phyloP scores from a whole-genome alignment of 2,888 invertebrate genomes.

The Scelioninae gen. 2 region DNA sequence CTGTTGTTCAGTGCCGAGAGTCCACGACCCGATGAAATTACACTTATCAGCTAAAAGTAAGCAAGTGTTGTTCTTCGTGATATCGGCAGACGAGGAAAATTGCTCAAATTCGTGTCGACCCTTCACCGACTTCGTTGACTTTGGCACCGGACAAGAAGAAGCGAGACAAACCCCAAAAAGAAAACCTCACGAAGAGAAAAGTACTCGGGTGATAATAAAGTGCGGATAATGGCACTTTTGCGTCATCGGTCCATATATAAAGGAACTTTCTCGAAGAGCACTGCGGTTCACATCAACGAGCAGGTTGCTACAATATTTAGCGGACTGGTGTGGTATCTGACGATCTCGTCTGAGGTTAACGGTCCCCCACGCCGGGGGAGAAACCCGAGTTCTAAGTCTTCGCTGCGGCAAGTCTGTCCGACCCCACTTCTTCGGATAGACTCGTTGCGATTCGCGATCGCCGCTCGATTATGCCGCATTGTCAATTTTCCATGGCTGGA shows the following conservation, averaged over 20 bases:
- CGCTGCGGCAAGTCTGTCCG: constrained; percentile 23
- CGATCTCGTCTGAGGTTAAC: constrained; percentile 60
- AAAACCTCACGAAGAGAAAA: constrained; percentile 2
- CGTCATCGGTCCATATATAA: constrained; percentile 41
- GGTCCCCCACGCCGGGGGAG: constrained; percentile 51
- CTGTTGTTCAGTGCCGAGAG: too few species aligned
- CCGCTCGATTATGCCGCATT: constrained; percentile 42
- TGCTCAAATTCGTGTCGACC: too few species aligned
- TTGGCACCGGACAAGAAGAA: too few species aligned
- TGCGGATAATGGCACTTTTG: constrained; percentile 29
- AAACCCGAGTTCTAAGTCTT: constrained; percentile 51
- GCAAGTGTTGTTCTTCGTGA: too few species aligned
- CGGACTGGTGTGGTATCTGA: constrained; percentile 54
- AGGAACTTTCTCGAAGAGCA: constrained; percentile 33
- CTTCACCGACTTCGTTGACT: too few species aligned
- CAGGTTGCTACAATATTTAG: constrained; percentile 55
- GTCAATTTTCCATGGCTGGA: constrained; percentile 43
- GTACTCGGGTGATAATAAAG: constrained; percentile 22
- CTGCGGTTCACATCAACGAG: constrained; percentile 21
- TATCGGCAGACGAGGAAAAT: too few species aligned
- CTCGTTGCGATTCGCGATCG: constrained; percentile 41
- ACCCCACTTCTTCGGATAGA: constrained; percentile 9
- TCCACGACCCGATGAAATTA: too few species aligned
- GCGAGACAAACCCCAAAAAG: too few species aligned
- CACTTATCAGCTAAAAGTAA: too few species aligned